A percentile compares a stretch with the other conserved stretches of the same genome.
These are phyloP conservation scores for Neogale vison DNA, from an alignment of 2,113 vertebrate species.

Conservation along the genomic window DNA sequence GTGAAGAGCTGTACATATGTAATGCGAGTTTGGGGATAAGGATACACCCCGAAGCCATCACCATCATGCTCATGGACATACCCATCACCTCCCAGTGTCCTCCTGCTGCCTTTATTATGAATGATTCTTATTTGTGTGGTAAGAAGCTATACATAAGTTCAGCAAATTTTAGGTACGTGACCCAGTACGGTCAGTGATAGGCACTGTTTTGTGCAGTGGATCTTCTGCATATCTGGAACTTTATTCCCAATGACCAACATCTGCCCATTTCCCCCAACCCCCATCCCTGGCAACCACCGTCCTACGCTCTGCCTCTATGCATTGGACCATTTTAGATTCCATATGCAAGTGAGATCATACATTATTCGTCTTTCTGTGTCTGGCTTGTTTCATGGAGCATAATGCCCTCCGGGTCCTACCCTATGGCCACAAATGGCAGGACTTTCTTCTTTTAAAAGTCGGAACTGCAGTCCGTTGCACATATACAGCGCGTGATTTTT, in stretches of 20 bases:
- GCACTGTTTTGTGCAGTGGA: background rate
- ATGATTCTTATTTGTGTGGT: background rate
- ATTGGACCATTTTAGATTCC: background rate
- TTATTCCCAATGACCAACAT: background rate
- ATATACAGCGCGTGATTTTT: accelerated
- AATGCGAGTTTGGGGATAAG: background rate
- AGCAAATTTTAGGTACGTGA: background rate
- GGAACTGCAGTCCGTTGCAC: background rate
- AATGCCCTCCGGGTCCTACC: background rate
- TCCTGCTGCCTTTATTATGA: background rate
- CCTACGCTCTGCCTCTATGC: background rate
- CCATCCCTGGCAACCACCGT: background rate
- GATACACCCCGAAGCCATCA: background rate
- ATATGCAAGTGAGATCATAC: background rate
- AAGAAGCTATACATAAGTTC: background rate
- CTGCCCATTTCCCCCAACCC: background rate
- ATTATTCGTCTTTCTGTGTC: background rate
- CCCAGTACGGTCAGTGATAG: background rate
- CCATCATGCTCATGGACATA: background rate
- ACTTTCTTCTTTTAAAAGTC: background rate
- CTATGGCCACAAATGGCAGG: background rate
- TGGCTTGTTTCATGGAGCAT: background rate
- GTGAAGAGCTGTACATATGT: background rate
- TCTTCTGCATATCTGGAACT: background rate
- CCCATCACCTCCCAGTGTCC: background rate